phyloP scores from a whole-genome alignment of 2,797 vertebrate species.

The Halcyon leucocephala region DNA sequence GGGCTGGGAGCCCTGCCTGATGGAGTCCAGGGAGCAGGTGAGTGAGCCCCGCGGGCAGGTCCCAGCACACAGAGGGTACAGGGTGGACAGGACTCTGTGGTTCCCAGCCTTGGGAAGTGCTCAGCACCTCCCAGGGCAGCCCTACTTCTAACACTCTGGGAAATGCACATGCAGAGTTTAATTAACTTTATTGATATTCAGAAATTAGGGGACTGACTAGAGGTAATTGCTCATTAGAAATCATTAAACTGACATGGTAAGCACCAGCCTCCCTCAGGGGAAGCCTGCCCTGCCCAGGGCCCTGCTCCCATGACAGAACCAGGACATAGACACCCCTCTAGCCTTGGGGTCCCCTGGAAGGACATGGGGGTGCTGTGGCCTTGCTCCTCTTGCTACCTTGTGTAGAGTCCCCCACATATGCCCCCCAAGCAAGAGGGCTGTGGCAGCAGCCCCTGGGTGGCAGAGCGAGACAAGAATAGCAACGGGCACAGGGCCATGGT shows the following conservation, averaged over 20 bases:
- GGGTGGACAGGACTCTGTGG: fast-evolving
- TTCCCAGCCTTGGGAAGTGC: neutral
- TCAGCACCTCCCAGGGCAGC: constrained; percentile 1
- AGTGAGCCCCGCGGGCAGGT: neutral
- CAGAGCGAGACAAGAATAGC: constrained; percentile 21
- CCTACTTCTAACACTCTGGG: constrained; percentile 18
- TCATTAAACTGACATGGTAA: constrained; percentile 81
- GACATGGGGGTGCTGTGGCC: neutral
- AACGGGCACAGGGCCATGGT: constrained; percentile 34
- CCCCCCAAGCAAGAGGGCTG: neutral
- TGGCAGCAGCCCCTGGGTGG: neutral
- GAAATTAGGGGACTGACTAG: constrained; percentile 86
- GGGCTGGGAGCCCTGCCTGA: neutral
- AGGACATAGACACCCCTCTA: fast-evolving
- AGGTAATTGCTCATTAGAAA: constrained; percentile 87
- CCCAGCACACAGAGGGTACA: fast-evolving
- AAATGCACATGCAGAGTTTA: constrained; percentile 79
- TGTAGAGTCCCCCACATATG: neutral
- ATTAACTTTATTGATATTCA: constrained; percentile 90
- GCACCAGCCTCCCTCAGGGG: constrained; percentile 37
- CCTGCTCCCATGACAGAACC: neutral
- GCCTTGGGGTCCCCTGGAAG: neutral
- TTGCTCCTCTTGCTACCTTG: neutral
- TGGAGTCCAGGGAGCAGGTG: neutral
- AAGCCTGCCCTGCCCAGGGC: neutral